A percentile compares a stretch with the other conserved stretches of the same genome.
phyloP scores from a whole-genome alignment of 2,888 invertebrate genomes.

The Napeogenes inachia region DNA sequence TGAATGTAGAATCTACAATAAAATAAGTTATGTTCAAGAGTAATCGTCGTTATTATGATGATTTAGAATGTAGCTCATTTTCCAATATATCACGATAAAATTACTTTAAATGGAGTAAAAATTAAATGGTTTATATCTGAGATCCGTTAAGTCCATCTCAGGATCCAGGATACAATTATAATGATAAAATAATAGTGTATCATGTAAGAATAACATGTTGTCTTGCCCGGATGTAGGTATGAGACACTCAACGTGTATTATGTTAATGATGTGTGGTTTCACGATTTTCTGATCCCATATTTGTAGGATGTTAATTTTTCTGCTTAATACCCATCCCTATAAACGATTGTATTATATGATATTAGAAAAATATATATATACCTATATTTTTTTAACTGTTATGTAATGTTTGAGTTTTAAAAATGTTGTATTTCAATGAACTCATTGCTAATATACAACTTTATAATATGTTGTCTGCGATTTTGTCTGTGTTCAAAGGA shows the following conservation, averaged over 20 bases:
- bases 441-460: no score
- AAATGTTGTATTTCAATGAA: no score
- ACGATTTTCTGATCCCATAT: constrained; percentile 15
- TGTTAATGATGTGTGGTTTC: constrained; percentile 27
- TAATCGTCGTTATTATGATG: constrained; percentile 33
- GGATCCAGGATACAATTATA: constrained; percentile 29
- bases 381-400: no score
- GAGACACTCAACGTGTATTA: constrained; percentile 25
- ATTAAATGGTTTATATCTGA: constrained; percentile 16
- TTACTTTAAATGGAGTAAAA: constrained; percentile 15
- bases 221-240: constrained; percentile 48
- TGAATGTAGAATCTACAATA: constrained; percentile 32
- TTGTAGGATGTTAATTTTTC: neutral
- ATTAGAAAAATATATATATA: no score
- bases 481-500: no score
- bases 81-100: constrained; percentile 14
- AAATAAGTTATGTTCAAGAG: constrained; percentile 28
- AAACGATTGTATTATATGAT: no score
- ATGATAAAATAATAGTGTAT: constrained; percentile 34
- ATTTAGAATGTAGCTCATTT: constrained; percentile 22
- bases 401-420: no score
- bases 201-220: constrained; percentile 43
- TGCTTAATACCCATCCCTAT: neutral
- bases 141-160: constrained; percentile 42
- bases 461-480: no score